Evolutionary conservation across 37 sponge, comb jelly and placozoan genomes (phyloP).

Genomic region (Petrosia ficiformis): DNA sequence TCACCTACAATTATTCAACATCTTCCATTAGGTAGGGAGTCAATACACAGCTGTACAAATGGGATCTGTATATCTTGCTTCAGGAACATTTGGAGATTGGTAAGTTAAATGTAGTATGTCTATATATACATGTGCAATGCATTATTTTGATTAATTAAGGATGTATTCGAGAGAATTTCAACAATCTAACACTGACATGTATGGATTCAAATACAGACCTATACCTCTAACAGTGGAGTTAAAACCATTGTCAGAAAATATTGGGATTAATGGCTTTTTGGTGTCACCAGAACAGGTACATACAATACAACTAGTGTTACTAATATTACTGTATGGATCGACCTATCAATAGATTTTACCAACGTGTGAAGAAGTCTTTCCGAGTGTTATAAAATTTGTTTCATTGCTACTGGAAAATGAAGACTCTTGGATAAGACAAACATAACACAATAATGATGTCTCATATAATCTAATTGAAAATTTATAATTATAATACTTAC

Average conservation of each 20-base stretch:
- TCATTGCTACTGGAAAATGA: slow-evolving; percentile 6
- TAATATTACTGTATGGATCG: not conserved
- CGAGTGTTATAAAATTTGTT: slow-evolving; percentile 31
- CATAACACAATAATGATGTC: too few relatives aligned
- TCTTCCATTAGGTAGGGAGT: slow-evolving; percentile 20
- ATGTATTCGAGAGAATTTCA: too few relatives aligned
- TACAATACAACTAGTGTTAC: not conserved
- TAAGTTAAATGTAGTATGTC: too few relatives aligned
- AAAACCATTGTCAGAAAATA: slow-evolving; percentile 26
- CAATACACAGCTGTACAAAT: slow-evolving; percentile 31
- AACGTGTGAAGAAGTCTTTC: slow-evolving; percentile 40
- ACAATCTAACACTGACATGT: not conserved
- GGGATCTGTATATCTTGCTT: slow-evolving; percentile 41
- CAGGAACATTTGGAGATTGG: slow-evolving; percentile 78
- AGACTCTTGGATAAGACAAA: too few relatives aligned
- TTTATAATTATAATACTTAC: too few relatives aligned
- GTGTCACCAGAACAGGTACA: slow-evolving; percentile 51
- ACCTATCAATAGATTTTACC: slow-evolving; percentile 48
- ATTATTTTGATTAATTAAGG: too few relatives aligned
- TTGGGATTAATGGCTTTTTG: slow-evolving; percentile 34
- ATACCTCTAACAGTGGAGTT: slow-evolving; percentile 62
- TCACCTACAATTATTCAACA: not conserved
- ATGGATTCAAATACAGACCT: slow-evolving; percentile 5
- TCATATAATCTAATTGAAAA: too few relatives aligned
- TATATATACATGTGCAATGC: too few relatives aligned